Evolutionary conservation across 1,140 invertebrate genomes (phyloP).

Genomic region (Brachionus manjavacas): DNA sequence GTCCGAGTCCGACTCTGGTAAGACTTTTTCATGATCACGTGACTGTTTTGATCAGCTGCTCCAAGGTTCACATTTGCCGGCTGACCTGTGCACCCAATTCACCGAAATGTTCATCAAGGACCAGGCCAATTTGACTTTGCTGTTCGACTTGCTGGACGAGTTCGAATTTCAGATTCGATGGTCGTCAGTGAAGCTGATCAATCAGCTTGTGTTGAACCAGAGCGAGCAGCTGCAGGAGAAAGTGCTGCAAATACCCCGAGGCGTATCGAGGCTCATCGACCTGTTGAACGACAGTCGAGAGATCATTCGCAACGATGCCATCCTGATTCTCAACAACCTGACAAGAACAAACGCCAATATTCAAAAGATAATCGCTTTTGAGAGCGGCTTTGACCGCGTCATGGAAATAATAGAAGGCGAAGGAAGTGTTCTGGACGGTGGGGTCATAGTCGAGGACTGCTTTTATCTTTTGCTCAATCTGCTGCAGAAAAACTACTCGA

Average conservation of each 20-base stretch:
- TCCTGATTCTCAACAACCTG: conserved; percentile 84
- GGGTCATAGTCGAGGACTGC: conserved; percentile 95
- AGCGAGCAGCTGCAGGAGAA: conserved; percentile 89
- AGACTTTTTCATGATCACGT: not conserved
- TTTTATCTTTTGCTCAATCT: conserved; percentile 88
- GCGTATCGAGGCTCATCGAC: conserved; percentile 96
- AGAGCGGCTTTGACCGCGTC: conserved; percentile 93
- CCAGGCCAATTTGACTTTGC: not conserved
- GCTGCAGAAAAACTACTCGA: conserved; percentile 87
- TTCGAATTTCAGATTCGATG: conserved; percentile 34
- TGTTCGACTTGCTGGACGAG: not conserved
- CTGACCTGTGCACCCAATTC: conserved; percentile 80
- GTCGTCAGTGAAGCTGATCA: conserved; percentile 72
- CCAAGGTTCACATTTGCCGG: conserved; percentile 24
- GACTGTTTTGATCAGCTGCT: not conserved
- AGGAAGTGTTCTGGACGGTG: conserved; percentile 77
- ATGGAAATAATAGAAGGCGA: conserved; percentile 88
- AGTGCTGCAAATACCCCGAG: conserved; percentile 87
- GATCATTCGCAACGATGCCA: conserved; percentile 83
- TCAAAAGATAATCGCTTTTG: conserved; percentile 98
- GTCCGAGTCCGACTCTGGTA: not conserved
- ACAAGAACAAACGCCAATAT: conserved; percentile 94
- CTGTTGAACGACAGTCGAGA: conserved; percentile 84
- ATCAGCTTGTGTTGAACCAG: conserved; percentile 67
- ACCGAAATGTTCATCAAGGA: conserved; percentile 93